These are phyloP conservation scores for Stenolophus ochropezus DNA, from an alignment of 2,888 invertebrate species.

Conservation along the genomic window DNA sequence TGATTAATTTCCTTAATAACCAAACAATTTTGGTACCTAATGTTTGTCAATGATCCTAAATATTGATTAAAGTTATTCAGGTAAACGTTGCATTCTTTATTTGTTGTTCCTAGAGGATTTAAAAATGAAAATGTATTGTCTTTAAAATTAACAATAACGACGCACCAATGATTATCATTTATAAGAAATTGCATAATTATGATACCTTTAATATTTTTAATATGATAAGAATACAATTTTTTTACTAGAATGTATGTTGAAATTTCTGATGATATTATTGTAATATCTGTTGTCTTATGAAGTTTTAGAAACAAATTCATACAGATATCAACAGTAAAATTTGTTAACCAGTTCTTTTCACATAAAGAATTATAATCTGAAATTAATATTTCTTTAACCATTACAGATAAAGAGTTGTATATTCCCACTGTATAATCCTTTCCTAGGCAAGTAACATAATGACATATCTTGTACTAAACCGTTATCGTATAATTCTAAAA, in stretches of 20 bases:
- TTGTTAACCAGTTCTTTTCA: constrained; percentile 1
- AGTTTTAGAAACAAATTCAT: constrained; percentile 1
- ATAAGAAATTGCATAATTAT: not conserved
- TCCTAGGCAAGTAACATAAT: not conserved
- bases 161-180: constrained; percentile 8
- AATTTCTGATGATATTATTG: not conserved
- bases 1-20: not conserved
- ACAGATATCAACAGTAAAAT: not conserved
- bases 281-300: not conserved
- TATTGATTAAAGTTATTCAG: not conserved
- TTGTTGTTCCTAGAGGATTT: not conserved
- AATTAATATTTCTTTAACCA: not conserved
- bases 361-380: not conserved
- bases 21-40: not conserved
- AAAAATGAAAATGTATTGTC: not conserved
- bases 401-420: not conserved
- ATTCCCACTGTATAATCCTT: not conserved
- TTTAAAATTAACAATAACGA: not conserved
- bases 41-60: not conserved
- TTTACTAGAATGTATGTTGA: not conserved
- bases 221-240: not conserved
- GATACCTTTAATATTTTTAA: not conserved
- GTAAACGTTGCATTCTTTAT: not conserved
- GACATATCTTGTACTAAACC: not conserved
- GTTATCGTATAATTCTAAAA: not conserved